These are phyloP conservation scores for Holcopasites calliopsidis DNA, from an alignment of 1,140 invertebrate genomes.

Conservation along the genomic window DNA sequence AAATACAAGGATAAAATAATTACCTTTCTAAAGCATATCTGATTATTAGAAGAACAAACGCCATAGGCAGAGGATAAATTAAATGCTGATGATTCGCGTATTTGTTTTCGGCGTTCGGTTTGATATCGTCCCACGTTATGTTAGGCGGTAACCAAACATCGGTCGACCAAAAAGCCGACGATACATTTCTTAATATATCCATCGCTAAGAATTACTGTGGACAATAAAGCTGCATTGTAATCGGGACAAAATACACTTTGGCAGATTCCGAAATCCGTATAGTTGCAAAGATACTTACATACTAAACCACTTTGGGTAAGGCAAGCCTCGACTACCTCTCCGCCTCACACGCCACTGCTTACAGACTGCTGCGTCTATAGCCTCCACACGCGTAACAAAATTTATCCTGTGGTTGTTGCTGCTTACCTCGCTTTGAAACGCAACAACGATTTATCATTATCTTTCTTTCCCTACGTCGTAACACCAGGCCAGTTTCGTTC, in stretches of 20 bases:
- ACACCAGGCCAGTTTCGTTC: too few species aligned
- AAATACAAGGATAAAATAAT: slow-evolving; percentile 55
- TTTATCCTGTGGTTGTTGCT: neutral
- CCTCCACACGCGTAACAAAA: neutral
- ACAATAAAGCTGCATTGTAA: neutral
- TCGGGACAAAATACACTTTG: too few species aligned
- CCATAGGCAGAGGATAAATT: slow-evolving; percentile 89
- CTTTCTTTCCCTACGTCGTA: neutral
- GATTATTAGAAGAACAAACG: slow-evolving; percentile 86
- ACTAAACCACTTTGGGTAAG: slow-evolving; percentile 1
- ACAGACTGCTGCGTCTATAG: slow-evolving; percentile 16
- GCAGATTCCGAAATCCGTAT: neutral
- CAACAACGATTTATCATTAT: neutral
- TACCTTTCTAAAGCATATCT: slow-evolving; percentile 92
- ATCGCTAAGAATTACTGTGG: slow-evolving; percentile 51
- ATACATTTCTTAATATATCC: slow-evolving; percentile 72
- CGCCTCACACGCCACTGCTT: slow-evolving; percentile 2
- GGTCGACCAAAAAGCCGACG: slow-evolving; percentile 88
- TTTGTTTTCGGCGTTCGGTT: slow-evolving; percentile 87
- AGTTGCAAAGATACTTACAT: neutral
- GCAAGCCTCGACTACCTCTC: slow-evolving; percentile 3
- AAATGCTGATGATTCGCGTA: slow-evolving; percentile 92
- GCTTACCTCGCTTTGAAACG: neutral
- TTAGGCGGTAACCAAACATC: slow-evolving; percentile 94
- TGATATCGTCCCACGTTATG: slow-evolving; percentile 92